phyloP scores from a whole-genome alignment of 2,113 vertebrate genomes.

The Calypte anna region DNA sequence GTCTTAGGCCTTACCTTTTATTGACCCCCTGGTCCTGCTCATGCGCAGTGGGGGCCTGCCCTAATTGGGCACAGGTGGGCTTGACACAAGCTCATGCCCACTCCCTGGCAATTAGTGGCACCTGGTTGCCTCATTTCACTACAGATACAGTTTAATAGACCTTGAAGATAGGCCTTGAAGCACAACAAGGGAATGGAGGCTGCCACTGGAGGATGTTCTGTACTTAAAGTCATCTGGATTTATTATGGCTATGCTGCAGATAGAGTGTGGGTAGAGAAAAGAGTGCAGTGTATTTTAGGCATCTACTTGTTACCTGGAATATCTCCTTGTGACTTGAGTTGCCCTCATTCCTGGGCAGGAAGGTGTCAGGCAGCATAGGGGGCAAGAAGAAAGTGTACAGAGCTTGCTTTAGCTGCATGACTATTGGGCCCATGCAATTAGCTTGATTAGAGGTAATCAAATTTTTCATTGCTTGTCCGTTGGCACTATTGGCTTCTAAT shows the following conservation, averaged over 20 bases:
- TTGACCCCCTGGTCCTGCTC: no score
- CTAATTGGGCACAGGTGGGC: no score
- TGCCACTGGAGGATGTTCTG: neutral
- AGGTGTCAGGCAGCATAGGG: neutral
- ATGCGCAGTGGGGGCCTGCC: no score
- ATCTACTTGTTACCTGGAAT: neutral
- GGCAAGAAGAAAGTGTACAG: neutral
- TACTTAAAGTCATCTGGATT: neutral
- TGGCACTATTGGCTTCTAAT: neutral
- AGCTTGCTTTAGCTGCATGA: neutral
- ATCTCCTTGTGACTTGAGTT: neutral
- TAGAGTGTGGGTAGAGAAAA: neutral
- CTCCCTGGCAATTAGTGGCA: no score
- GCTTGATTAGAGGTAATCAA: neutral
- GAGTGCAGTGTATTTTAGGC: neutral
- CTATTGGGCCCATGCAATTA: neutral
- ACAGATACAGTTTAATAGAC: neutral
- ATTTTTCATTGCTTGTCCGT: neutral
- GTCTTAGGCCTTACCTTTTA: no score
- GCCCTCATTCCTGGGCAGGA: neutral
- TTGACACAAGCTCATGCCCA: no score
- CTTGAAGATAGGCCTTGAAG: neutral
- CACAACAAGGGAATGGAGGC: neutral
- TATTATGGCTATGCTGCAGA: accelerated
- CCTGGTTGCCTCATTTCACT: no score